Conservation (phyloP, 2,113 vertebrate species). For the Erinaceus europaeus region DNA sequence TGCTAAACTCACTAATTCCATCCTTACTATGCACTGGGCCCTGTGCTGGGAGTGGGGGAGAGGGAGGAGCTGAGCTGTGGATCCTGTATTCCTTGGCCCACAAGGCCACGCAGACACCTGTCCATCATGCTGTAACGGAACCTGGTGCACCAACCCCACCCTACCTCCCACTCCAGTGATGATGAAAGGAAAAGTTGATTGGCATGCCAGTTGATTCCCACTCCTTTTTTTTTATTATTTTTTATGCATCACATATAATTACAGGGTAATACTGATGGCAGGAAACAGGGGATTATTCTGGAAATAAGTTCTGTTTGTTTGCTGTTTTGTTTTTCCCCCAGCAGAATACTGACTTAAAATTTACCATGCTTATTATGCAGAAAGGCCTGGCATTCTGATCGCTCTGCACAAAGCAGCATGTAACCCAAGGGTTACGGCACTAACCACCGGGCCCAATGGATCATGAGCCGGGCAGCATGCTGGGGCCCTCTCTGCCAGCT, state of each 20-base stretch:
- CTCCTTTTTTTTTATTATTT: no score
- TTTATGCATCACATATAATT: not conserved
- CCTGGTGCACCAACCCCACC: not conserved
- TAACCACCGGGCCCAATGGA: not conserved
- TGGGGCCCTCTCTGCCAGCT: not conserved
- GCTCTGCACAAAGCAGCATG: not conserved
- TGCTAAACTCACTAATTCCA: not conserved
- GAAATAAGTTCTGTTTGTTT: not conserved
- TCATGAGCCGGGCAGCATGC: not conserved
- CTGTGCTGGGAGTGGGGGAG: not conserved
- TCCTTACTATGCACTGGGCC: not conserved
- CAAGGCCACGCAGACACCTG: not conserved
- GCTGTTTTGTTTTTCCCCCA: not conserved
- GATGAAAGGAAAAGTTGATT: not conserved
- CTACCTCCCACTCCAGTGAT: not conserved
- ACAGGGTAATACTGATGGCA: not conserved
- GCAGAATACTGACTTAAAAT: slow-evolving; percentile 16
- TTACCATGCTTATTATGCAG: not conserved
- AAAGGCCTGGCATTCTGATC: not conserved
- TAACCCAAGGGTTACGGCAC: not conserved
- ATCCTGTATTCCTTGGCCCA: not conserved
- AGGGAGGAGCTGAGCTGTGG: no score
- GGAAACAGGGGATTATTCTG: not conserved
- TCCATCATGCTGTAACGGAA: fast-evolving
- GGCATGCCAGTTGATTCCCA: not conserved